Evolutionary conservation across 2,888 invertebrate species (phyloP).

Genomic region (Orchestes rusci): DNA sequence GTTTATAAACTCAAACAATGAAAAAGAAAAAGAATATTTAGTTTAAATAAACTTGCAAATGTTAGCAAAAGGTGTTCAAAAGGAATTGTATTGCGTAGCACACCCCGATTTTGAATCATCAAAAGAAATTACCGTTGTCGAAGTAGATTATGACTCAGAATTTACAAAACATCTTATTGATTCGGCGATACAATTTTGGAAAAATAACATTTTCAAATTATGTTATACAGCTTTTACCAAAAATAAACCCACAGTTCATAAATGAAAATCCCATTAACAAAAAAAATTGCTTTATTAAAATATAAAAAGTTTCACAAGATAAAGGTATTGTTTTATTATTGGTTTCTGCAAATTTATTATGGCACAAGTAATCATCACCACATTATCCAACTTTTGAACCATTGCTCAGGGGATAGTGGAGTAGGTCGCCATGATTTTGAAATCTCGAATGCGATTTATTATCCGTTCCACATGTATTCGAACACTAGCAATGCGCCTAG

Average conservation of each 20-base stretch:
- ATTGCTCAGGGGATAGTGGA: constrained; percentile 1
- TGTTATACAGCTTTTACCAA: not conserved
- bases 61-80: constrained; percentile 1
- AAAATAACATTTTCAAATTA: constrained; percentile 3
- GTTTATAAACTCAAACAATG: not conserved
- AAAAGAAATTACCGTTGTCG: not conserved
- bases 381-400: too few species aligned
- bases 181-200: constrained; percentile 3
- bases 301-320: too few species aligned
- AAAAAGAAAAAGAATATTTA: not conserved
- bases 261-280: too few species aligned
- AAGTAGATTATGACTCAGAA: constrained; percentile 4
- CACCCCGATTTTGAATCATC: constrained; percentile 1
- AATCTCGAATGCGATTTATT: constrained; percentile 4
- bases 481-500: constrained; percentile 5
- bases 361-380: too few species aligned
- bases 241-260: too few species aligned
- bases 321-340: too few species aligned
- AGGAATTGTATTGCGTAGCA: constrained; percentile 1
- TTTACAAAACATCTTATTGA: not conserved
- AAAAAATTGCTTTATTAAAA: too few species aligned
- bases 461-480: constrained; percentile 1
- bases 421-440: constrained; percentile 3
- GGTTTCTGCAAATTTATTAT: too few species aligned
- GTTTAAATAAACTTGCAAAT: constrained; percentile 2